Evolutionary conservation across 2,888 invertebrate genomes (phyloP).

Genomic region (Drosophila merina): DNA sequence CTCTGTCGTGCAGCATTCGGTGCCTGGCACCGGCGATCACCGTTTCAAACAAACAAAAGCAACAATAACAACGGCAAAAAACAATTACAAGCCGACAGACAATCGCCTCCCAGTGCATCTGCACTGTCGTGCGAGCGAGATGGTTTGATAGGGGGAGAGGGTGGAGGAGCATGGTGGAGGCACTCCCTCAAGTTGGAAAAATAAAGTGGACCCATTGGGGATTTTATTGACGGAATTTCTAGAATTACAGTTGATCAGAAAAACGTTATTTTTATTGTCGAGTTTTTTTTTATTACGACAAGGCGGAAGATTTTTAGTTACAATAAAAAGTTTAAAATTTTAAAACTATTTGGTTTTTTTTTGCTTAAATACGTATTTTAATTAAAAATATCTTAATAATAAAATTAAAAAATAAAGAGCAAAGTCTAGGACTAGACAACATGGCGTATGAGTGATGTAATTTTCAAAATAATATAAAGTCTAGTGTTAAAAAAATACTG

Average conservation of each 20-base stretch:
- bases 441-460: too few species aligned
- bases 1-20: conserved; percentile 48
- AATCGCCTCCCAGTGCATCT: conserved; percentile 44
- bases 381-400: too few species aligned
- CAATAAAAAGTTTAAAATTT: too few species aligned
- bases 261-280: neutral
- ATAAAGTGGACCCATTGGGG: conserved; percentile 3
- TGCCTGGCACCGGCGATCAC: conserved; percentile 82
- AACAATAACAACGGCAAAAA: conserved; percentile 40
- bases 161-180: neutral
- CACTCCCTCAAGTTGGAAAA: neutral
- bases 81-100: conserved; percentile 39
- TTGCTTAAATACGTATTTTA: too few species aligned
- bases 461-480: neutral
- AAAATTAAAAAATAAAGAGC: too few species aligned
- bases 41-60: conserved; percentile 66
- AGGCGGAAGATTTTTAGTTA: too few species aligned
- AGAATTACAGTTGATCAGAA: neutral
- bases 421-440: too few species aligned
- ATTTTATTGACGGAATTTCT: neutral
- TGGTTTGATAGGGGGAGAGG: neutral
- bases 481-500: neutral
- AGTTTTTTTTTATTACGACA: too few species aligned
- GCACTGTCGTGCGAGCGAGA: conserved; percentile 21
- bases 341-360: too few species aligned